Conservation (phyloP, 2,113 vertebrate genomes). For the Ploceus nigricollis region DNA sequence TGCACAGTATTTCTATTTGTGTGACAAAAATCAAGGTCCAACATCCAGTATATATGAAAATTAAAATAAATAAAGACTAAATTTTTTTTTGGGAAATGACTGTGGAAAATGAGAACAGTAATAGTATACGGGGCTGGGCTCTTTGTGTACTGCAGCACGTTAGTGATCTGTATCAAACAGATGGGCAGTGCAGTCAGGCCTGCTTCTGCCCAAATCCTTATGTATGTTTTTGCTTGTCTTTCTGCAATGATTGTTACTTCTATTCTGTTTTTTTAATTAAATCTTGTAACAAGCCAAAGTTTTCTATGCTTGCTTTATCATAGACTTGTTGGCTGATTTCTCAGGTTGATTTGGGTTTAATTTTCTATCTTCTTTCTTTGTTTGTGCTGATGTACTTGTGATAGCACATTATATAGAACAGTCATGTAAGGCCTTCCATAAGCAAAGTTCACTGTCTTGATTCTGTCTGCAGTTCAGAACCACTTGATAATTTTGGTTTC, state of each 20-base stretch:
- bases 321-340: neutral
- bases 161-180: neutral
- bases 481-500: neutral
- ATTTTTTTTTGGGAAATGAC: neutral
- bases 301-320: neutral
- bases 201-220: neutral
- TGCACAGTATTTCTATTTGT: neutral
- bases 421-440: neutral
- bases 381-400: neutral
- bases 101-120: neutral
- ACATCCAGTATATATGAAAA: neutral
- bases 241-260: neutral
- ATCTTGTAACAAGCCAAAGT: neutral
- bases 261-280: neutral
- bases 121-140: neutral
- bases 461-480: neutral
- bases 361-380: neutral
- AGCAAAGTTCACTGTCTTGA: neutral
- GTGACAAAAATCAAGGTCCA: neutral
- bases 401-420: neutral
- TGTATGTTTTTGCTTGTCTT: neutral
- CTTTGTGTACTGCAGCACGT: neutral
- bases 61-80: rapidly evolving
- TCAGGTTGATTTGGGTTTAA: neutral
- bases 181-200: neutral